Evolutionary conservation across 2,113 vertebrate genomes (phyloP).

Genomic region (Sceloporus undulatus): DNA sequence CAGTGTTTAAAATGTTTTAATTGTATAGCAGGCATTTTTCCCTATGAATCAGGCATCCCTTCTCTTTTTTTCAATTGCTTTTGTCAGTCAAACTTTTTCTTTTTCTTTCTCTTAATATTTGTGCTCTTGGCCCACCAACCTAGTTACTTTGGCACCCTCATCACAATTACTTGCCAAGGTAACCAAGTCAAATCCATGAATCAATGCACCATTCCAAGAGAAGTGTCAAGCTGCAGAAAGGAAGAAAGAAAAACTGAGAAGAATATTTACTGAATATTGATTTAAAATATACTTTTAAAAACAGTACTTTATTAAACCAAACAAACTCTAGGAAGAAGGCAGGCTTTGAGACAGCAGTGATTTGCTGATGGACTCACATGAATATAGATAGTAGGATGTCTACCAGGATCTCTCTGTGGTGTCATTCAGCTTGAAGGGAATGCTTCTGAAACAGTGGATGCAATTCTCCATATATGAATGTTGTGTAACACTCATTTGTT

Average conservation of each 20-base stretch:
- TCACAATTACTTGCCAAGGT: slow-evolving; percentile 62
- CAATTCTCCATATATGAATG: not conserved
- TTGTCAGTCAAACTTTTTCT: slow-evolving; percentile 64
- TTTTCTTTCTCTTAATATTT: slow-evolving; percentile 57
- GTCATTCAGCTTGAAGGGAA: slow-evolving; percentile 11
- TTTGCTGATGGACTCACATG: slow-evolving; percentile 3
- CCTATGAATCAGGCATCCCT: slow-evolving; percentile 38
- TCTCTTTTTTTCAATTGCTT: slow-evolving; percentile 61
- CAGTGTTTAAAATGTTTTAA: slow-evolving; percentile 59
- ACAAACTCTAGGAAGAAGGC: slow-evolving; percentile 20
- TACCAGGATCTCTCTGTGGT: not conserved
- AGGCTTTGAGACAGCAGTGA: slow-evolving; percentile 4
- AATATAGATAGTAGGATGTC: not conserved
- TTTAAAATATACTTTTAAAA: slow-evolving; percentile 53
- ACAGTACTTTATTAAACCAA: slow-evolving; percentile 39
- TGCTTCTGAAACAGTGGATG: not conserved
- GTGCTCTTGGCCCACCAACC: slow-evolving; percentile 50
- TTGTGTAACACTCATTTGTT: not conserved
- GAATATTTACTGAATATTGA: slow-evolving; percentile 37
- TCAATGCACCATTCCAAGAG: slow-evolving; percentile 47
- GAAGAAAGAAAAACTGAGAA: slow-evolving; percentile 38
- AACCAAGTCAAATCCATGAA: slow-evolving; percentile 64
- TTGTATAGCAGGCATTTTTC: slow-evolving; percentile 30
- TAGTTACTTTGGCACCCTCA: slow-evolving; percentile 68
- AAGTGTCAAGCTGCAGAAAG: slow-evolving; percentile 46